Evolutionary conservation across 2,113 vertebrate genomes (phyloP).

Genomic region (Perognathus longimembris): DNA sequence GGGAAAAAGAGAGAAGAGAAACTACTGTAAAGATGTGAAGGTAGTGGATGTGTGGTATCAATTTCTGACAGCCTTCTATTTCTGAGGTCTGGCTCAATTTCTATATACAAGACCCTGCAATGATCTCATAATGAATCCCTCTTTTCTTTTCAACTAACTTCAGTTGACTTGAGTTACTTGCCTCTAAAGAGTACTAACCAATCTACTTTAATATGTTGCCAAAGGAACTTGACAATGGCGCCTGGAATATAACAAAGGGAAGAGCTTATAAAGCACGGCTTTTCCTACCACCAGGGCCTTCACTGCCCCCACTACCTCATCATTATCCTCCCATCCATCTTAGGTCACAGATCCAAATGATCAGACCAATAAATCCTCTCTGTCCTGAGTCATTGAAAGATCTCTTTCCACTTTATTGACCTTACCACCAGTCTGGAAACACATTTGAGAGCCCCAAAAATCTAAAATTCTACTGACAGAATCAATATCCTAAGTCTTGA

Average conservation of each 20-base stretch:
- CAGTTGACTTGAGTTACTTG: background rate
- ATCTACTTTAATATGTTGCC: background rate
- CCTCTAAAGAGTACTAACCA: background rate
- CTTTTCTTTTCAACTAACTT: conserved; percentile 43
- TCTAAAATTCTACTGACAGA: background rate
- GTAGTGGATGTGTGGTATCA: background rate
- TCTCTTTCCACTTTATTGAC: background rate
- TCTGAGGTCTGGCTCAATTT: background rate
- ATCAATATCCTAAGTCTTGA: background rate
- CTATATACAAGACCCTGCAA: background rate
- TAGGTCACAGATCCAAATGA: background rate
- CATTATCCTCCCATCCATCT: background rate
- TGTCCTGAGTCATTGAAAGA: background rate
- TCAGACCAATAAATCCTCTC: conserved; percentile 16
- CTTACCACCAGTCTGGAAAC: background rate
- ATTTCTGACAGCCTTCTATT: background rate
- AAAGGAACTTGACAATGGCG: background rate
- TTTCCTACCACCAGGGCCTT: background rate
- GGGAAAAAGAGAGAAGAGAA: background rate
- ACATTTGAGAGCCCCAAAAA: background rate
- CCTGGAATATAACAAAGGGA: background rate
- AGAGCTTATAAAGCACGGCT: background rate
- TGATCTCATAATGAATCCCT: background rate
- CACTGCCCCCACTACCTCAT: background rate
- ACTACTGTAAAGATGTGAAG: background rate